Evolutionary conservation across 1,140 invertebrate genomes (phyloP).

Genomic region (Kradibia gibbosae): DNA sequence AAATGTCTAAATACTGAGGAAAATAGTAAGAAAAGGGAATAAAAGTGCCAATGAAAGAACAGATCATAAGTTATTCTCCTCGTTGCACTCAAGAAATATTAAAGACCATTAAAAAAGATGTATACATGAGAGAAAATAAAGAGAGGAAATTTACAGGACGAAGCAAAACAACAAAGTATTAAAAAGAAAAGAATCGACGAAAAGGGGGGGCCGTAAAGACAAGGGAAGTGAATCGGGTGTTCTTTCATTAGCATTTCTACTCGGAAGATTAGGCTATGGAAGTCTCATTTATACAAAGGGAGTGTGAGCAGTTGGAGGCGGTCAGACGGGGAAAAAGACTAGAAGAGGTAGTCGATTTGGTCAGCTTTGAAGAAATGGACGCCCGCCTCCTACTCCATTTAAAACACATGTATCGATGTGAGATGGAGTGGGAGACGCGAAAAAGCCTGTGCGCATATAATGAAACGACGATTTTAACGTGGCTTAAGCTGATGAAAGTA

Average conservation of each 20-base stretch:
- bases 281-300: slow-evolving; percentile 3
- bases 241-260: slow-evolving; percentile 68
- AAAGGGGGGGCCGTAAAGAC: slow-evolving; percentile 56
- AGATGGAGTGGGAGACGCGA: background rate
- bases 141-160: slow-evolving; percentile 33
- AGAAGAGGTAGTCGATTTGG: too few relatives aligned
- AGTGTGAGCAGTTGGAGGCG: background rate
- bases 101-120: slow-evolving; percentile 32
- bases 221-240: slow-evolving; percentile 55
- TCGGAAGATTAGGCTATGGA: slow-evolving; percentile 65
- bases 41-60: background rate
- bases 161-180: slow-evolving; percentile 48
- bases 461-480: background rate
- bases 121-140: slow-evolving; percentile 16
- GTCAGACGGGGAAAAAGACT: too few relatives aligned
- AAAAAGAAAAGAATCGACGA: slow-evolving; percentile 45
- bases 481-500: background rate
- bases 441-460: background rate
- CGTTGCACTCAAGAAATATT: slow-evolving; percentile 48
- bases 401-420: background rate
- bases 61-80: slow-evolving; percentile 39
- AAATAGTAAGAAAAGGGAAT: background rate
- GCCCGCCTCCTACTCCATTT: slow-evolving; percentile 30
- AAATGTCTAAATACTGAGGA: background rate
- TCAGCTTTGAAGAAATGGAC: slow-evolving; percentile 61